Conservation (phyloP, 2,797 vertebrate genomes). For the Graptemys geographica region DNA sequence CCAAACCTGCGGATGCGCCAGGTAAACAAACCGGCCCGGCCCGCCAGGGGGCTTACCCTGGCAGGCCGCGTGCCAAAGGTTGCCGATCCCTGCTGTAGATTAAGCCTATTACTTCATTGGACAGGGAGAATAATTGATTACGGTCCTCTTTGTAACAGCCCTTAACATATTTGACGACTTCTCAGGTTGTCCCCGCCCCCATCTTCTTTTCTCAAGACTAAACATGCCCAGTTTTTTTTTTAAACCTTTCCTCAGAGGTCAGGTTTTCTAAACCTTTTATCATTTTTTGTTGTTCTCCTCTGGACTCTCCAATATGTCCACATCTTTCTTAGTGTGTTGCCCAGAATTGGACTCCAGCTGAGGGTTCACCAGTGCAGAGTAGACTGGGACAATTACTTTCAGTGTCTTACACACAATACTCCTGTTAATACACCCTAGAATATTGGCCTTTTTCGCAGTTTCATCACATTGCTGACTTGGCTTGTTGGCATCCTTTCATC, state of each 20-base stretch:
- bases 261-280: not conserved
- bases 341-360: not conserved
- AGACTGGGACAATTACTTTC: not conserved
- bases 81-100: not conserved
- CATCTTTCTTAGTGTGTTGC: not conserved
- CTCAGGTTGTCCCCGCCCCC: not conserved
- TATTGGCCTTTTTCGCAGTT: not conserved
- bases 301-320: not conserved
- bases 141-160: not conserved
- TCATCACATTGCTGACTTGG: not conserved
- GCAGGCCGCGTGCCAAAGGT: no score
- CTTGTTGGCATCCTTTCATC: no score
- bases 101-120: not conserved
- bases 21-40: no score
- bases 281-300: not conserved
- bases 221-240: not conserved
- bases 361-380: not conserved
- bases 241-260: not conserved
- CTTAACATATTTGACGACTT: not conserved
- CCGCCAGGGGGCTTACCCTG: no score
- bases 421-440: not conserved
- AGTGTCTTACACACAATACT: not conserved
- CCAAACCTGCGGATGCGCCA: no score
- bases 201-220: not conserved
- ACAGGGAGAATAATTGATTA: not conserved